Percentiles rank a stretch among this genome's conserved stretches.
phyloP scores from a whole-genome alignment of 2,113 vertebrate species.

The rabbit (Oryctolagus cuniculus) region DNA sequence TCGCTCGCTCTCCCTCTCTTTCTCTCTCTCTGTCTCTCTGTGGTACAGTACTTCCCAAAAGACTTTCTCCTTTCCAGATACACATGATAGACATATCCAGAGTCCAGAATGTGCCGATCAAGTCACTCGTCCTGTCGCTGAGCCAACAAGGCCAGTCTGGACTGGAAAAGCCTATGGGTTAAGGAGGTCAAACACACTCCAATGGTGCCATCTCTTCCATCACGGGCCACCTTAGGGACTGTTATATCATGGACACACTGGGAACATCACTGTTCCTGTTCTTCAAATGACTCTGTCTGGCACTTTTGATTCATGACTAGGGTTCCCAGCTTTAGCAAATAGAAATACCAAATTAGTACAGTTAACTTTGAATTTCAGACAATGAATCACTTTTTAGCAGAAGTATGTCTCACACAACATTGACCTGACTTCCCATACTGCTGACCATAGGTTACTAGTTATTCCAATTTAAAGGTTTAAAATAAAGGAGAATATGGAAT shows the following conservation, averaged over 20 bases:
- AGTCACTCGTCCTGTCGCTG: background rate
- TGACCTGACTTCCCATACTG: background rate
- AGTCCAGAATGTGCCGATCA: background rate
- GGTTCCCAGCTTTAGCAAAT: background rate
- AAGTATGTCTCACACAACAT: background rate
- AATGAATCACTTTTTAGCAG: background rate
- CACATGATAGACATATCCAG: background rate
- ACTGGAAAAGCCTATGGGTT: background rate
- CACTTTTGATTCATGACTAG: background rate
- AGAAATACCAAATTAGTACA: background rate
- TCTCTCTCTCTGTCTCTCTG: background rate
- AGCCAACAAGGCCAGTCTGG: background rate
- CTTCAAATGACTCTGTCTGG: background rate
- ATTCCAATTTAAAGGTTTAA: background rate
- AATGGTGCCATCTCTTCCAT: background rate
- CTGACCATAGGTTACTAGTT: background rate
- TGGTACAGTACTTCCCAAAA: background rate
- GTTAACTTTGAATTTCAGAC: slow-evolving; percentile 30
- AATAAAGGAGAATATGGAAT: background rate
- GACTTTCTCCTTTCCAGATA: background rate
- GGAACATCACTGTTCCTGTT: background rate
- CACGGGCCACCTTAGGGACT: background rate
- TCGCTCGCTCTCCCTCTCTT: background rate
- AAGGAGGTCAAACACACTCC: background rate
- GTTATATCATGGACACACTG: background rate